These are phyloP conservation scores for Pammene fasciana DNA, from an alignment of 2,888 invertebrate species.

Conservation along the genomic window DNA sequence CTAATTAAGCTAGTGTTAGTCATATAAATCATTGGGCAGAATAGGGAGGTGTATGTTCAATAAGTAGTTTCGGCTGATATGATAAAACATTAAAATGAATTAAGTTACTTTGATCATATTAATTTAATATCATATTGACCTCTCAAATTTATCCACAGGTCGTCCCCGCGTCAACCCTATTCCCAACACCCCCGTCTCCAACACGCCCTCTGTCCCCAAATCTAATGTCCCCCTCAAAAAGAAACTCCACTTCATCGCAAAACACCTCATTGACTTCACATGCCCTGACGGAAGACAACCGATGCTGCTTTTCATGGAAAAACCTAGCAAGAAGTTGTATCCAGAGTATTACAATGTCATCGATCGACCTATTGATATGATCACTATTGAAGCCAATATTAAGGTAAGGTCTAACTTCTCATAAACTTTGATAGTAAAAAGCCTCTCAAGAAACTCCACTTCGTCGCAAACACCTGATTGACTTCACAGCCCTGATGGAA, in stretches of 20 bases:
- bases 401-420: slow-evolving; percentile 73
- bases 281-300: slow-evolving; percentile 90
- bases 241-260: slow-evolving; percentile 91
- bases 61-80: too few species aligned
- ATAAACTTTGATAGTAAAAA: too few species aligned
- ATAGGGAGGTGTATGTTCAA: too few species aligned
- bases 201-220: slow-evolving; percentile 55
- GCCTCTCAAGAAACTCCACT: too few species aligned
- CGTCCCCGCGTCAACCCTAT: slow-evolving; percentile 72
- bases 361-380: slow-evolving; percentile 96
- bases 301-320: slow-evolving; percentile 97
- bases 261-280: slow-evolving; percentile 76
- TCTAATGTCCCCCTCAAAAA: slow-evolving; percentile 88
- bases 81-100: too few species aligned
- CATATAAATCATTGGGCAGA: too few species aligned
- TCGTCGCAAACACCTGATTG: too few species aligned
- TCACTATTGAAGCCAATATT: slow-evolving; percentile 95
- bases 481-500: too few species aligned
- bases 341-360: slow-evolving; percentile 98
- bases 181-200: slow-evolving; percentile 53
- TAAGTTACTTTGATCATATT: too few species aligned
- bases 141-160: slow-evolving; percentile 54
- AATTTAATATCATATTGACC: too few species aligned
- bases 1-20: too few species aligned
- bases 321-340: slow-evolving; percentile 96